Evolutionary conservation across 1,140 invertebrate species (phyloP).

Genomic region (Zaprionus capensis): DNA sequence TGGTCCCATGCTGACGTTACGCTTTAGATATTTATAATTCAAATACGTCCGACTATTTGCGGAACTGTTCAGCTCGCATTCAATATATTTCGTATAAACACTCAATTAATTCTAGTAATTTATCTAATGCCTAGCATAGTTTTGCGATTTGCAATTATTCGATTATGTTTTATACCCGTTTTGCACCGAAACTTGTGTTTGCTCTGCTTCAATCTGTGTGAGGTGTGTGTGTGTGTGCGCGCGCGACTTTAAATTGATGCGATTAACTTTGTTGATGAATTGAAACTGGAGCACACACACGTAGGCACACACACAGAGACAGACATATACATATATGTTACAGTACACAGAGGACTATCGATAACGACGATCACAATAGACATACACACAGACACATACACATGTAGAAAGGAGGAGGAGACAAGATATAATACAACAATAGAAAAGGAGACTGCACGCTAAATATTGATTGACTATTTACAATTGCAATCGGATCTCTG

Average conservation of each 20-base stretch:
- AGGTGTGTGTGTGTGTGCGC: constrained; percentile 36
- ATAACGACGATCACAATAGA: not conserved
- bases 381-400: constrained; percentile 39
- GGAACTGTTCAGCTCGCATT: constrained; percentile 19
- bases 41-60: constrained; percentile 36
- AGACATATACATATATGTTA: constrained; percentile 41
- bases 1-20: constrained; percentile 70
- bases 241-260: constrained; percentile 24
- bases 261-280: constrained; percentile 28
- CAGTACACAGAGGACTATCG: constrained; percentile 2
- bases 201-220: not conserved
- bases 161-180: constrained; percentile 77
- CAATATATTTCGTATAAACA: constrained; percentile 21
- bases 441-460: constrained; percentile 49
- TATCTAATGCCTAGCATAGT: constrained; percentile 68
- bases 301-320: constrained; percentile 39
- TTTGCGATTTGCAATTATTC: constrained; percentile 61
- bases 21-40: constrained; percentile 66
- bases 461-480: constrained; percentile 57
- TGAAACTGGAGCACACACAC: constrained; percentile 14
- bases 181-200: constrained; percentile 83
- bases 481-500: constrained; percentile 47
- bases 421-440: constrained; percentile 8
- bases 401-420: constrained; percentile 13
- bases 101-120: constrained; percentile 66